These are phyloP conservation scores for Tringa solitaria DNA, from an alignment of 2,113 vertebrate species.

Conservation along the genomic window DNA sequence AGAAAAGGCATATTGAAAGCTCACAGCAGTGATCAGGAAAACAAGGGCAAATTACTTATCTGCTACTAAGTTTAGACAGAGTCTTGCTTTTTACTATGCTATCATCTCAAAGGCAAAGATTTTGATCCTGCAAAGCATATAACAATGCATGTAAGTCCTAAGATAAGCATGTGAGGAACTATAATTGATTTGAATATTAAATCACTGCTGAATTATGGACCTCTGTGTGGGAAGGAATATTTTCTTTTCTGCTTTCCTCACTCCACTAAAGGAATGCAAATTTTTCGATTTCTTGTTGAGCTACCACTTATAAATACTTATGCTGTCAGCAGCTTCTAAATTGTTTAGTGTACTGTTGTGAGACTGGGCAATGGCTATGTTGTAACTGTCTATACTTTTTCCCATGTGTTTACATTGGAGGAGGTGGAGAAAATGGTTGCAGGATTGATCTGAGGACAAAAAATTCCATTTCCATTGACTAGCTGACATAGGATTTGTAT, in stretches of 20 bases:
- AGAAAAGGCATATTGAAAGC: background rate
- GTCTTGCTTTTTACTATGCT: background rate
- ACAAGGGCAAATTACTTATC: background rate
- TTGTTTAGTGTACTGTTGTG: background rate
- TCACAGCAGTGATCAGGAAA: background rate
- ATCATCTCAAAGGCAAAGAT: background rate
- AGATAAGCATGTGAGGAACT: background rate
- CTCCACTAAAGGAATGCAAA: background rate
- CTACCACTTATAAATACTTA: background rate
- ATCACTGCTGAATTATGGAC: background rate
- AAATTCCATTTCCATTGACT: background rate
- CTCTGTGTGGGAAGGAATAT: background rate
- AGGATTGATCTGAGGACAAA: background rate
- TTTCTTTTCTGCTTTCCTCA: background rate
- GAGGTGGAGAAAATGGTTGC: background rate
- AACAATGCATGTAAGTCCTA: background rate
- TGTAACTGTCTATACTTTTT: background rate
- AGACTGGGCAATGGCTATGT: background rate
- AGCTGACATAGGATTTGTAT: background rate
- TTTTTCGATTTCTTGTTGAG: background rate
- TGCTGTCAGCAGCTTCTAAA: background rate
- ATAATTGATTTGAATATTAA: background rate
- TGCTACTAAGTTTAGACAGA: background rate
- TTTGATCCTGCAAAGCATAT: background rate
- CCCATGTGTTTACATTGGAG: background rate